Conservation (phyloP, 2,888 invertebrate species). For the Asteroscopus sphinx region DNA sequence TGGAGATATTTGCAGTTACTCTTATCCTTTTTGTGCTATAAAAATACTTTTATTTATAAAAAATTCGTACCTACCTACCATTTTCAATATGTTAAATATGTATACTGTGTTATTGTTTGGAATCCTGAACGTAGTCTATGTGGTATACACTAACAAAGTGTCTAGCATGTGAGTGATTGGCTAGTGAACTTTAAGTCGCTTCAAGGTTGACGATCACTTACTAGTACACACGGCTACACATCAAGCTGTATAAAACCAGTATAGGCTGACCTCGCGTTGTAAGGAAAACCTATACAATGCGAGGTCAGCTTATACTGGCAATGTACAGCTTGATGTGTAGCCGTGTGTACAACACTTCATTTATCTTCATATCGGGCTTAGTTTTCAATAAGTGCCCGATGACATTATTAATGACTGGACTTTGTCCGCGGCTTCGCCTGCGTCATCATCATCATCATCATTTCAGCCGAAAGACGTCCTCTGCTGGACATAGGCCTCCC, state of each 20-base stretch:
- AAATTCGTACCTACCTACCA: too few species aligned
- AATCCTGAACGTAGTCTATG: not conserved
- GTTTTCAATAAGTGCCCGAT: not conserved
- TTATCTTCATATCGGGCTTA: not conserved
- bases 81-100: not conserved
- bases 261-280: too few species aligned
- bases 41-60: not conserved
- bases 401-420: too few species aligned
- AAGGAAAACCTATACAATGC: too few species aligned
- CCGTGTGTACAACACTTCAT: not conserved
- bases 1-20: not conserved
- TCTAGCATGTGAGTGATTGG: constrained; percentile 15
- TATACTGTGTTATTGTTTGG: not conserved
- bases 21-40: not conserved
- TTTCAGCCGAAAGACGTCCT: too few species aligned
- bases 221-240: too few species aligned
- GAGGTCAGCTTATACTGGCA: too few species aligned
- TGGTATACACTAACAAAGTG: not conserved
- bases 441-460: too few species aligned
- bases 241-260: too few species aligned
- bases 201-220: constrained; percentile 24
- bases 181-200: constrained; percentile 18
- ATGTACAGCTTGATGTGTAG: too few species aligned
- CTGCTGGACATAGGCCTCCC: too few species aligned
- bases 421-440: too few species aligned